Conservation (phyloP, 2,797 vertebrate genomes). For the Microctenopoma lineatum region DNA sequence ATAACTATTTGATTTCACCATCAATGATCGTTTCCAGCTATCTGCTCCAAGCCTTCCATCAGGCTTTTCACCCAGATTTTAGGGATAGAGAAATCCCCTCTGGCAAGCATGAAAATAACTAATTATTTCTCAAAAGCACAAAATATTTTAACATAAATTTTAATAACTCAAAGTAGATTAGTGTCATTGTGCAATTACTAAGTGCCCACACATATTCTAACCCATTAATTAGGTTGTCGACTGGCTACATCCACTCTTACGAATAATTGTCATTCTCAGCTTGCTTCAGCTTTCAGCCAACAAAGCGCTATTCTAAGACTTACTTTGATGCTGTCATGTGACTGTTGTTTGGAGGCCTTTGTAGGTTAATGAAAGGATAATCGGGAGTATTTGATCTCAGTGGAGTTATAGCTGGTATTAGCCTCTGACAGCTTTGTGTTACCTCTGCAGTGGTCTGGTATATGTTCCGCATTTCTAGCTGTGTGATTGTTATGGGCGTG, state of each 20-base stretch:
- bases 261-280: conserved; percentile 72
- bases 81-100: conserved; percentile 49
- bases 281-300: conserved; percentile 66
- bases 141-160: conserved; percentile 50
- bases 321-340: conserved; percentile 76
- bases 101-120: conserved; percentile 56
- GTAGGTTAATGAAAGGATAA: conserved; percentile 79
- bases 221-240: conserved; percentile 68
- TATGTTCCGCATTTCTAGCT: conserved; percentile 7
- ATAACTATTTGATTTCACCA: conserved; percentile 46
- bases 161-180: conserved; percentile 65
- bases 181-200: conserved; percentile 59
- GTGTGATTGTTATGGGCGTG: neutral
- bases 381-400: conserved; percentile 68
- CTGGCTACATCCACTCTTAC: conserved; percentile 65
- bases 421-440: conserved; percentile 32
- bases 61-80: conserved; percentile 57
- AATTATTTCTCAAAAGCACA: conserved; percentile 58
- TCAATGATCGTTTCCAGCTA: conserved; percentile 47
- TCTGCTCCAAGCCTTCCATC: conserved; percentile 50
- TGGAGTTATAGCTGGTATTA: conserved; percentile 50
- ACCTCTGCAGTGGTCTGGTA: conserved; percentile 16
- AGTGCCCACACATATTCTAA: conserved; percentile 61
- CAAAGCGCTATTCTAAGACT: conserved; percentile 71
- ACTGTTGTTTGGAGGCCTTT: conserved; percentile 66